phyloP scores from a whole-genome alignment of 2,888 invertebrate genomes.

The Andricus quercusramuli region DNA sequence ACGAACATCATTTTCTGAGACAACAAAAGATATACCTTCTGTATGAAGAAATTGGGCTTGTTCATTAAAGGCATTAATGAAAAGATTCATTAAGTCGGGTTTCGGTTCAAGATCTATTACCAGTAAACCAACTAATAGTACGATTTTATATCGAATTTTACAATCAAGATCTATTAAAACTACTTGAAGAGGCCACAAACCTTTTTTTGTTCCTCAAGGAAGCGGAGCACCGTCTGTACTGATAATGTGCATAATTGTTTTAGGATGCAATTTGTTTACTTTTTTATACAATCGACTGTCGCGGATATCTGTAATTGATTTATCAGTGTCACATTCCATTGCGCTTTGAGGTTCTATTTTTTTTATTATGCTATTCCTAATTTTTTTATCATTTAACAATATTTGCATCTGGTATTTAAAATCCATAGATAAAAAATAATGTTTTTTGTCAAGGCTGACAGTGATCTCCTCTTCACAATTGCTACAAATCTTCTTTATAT shows the following conservation, averaged over 20 bases:
- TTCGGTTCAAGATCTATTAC: too few species aligned
- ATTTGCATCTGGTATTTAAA: constrained; percentile 35
- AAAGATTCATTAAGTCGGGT: too few species aligned
- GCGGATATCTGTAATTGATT: too few species aligned
- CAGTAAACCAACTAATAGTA: too few species aligned
- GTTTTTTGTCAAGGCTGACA: background rate
- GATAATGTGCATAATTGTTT: constrained; percentile 41
- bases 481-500: background rate
- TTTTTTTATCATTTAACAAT: constrained; percentile 13
- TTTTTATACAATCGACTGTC: constrained; percentile 39
- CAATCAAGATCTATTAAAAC: too few species aligned
- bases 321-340: too few species aligned
- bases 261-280: background rate
- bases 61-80: background rate
- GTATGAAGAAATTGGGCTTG: background rate
- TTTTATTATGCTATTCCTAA: too few species aligned
- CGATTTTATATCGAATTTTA: too few species aligned
- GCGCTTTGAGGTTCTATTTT: too few species aligned
- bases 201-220: too few species aligned
- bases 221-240: background rate
- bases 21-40: background rate
- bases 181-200: too few species aligned
- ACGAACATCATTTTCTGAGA: background rate
- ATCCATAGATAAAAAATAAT: constrained; percentile 35
- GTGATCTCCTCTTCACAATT: background rate